Evolutionary conservation across 2,888 invertebrate genomes (phyloP), one percentile per base, ranked within the genome.

Genomic region (Diabrotica balteata): DNA sequence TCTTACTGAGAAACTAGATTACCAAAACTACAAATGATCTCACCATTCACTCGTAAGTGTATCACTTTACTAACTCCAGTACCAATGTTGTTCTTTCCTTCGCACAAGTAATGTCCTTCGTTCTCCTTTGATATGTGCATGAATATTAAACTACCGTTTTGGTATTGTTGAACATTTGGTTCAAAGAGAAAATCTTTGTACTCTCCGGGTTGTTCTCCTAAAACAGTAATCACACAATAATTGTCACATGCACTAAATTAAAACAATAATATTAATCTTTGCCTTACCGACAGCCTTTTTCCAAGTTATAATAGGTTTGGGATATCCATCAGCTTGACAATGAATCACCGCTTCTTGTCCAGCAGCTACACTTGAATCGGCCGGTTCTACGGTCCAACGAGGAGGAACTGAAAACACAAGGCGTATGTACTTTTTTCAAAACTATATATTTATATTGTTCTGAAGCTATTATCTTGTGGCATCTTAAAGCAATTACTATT

Each of bases 311-410:
- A 87, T 87, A 5, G 96, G 96, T 70, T 91, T 91, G 0, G 97
- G 97, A 84, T 96, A 96, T 2, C 97, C 97, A 69, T 95, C 93
- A 0, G 96, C 95, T 83, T 93, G 93, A 82, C 97, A 97, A 80
- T 95, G 92, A 53, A 97, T 85, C 17, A 91, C 90, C 32, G 95
- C 91, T 80, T 94, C 93, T 81, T 94, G 93, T 1, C 93, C 93
- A 0, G 93, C 91, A 7, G 93, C 92, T 52, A 93, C 91, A 72
- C 91, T 93, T n/a, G 91, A 88, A 80, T 94, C 94, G 71, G 89
- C 87, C 0, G 95, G 95, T 80, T 96, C 95, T 76, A 94, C 86
- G 17, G 95, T 90, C 93, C 95, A 95, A 80, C 94, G 91, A 32
- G 96, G 95, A 53, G 96, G 96, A 72, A 96, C 95, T 95, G 82